phyloP scores from a whole-genome alignment of 2,113 vertebrate genomes.

The Peromyscus californicus region DNA sequence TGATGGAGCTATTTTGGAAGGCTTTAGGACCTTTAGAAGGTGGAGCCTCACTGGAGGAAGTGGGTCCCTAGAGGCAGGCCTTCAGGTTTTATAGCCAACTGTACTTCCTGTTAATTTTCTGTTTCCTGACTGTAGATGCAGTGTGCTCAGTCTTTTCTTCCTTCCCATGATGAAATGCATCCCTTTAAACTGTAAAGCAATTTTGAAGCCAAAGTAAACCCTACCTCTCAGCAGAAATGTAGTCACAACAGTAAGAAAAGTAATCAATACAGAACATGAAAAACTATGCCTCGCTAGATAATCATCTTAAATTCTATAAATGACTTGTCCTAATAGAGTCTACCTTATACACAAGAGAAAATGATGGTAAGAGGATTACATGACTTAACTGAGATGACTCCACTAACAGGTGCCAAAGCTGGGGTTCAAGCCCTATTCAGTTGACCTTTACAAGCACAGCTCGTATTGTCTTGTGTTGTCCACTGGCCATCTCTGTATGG shows the following conservation, averaged over 20 bases:
- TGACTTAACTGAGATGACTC: neutral
- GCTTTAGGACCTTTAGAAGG: too few species aligned
- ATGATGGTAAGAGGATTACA: neutral
- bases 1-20: neutral
- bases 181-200: neutral
- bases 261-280: neutral
- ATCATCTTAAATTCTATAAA: neutral
- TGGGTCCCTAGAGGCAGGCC: too few species aligned
- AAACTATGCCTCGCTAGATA: neutral
- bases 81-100: neutral
- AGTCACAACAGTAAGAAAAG: neutral
- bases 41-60: neutral
- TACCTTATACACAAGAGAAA: neutral
- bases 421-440: neutral
- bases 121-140: neutral
- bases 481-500: neutral
- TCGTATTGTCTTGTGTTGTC: neutral
- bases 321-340: neutral
- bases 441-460: neutral
- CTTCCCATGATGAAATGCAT: neutral
- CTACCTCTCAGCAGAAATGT: neutral
- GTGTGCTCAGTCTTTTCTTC: neutral
- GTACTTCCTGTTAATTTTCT: neutral
- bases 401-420: neutral
- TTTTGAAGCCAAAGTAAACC: neutral